phyloP scores from a whole-genome alignment of 2,113 vertebrate genomes.

The Gasterosteus aculeatus region DNA sequence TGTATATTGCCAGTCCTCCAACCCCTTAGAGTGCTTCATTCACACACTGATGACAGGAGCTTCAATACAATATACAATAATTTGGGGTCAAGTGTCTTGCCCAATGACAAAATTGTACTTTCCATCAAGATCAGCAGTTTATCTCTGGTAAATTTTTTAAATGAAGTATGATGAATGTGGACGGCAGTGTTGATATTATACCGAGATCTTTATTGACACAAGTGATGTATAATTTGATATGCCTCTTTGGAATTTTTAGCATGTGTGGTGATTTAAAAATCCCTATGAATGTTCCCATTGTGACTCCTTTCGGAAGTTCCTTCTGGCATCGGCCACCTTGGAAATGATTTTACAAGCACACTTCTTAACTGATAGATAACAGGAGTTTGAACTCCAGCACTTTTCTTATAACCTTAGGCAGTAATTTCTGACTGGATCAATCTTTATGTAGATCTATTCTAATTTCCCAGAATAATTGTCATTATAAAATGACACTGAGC shows the following conservation, averaged over 20 bases:
- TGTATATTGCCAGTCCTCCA: too few species aligned
- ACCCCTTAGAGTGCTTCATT: not conserved
- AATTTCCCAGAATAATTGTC: slow-evolving; percentile 55
- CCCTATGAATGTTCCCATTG: not conserved
- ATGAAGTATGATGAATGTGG: not conserved
- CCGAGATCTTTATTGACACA: not conserved
- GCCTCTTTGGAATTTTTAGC: not conserved
- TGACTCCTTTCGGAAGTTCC: slow-evolving; percentile 11
- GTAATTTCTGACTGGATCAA: slow-evolving; percentile 45
- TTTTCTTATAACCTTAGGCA: slow-evolving; percentile 27
- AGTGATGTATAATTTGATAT: not conserved
- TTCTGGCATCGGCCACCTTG: slow-evolving; percentile 4
- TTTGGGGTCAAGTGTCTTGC: too few species aligned
- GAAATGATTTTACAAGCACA: slow-evolving; percentile 14
- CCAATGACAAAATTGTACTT: not conserved
- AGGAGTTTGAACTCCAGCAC: slow-evolving; percentile 24
- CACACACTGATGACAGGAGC: too few species aligned
- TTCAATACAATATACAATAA: too few species aligned
- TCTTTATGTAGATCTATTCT: slow-evolving; percentile 61
- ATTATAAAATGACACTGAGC: slow-evolving; percentile 47
- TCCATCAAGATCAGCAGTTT: not conserved
- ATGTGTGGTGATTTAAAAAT: not conserved
- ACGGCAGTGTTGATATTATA: too few species aligned
- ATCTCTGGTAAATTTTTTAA: not conserved
- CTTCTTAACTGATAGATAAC: slow-evolving; percentile 13